These are phyloP conservation scores for Varecia variegata DNA, from an alignment of 2,797 vertebrate genomes.

Conservation along the genomic window DNA sequence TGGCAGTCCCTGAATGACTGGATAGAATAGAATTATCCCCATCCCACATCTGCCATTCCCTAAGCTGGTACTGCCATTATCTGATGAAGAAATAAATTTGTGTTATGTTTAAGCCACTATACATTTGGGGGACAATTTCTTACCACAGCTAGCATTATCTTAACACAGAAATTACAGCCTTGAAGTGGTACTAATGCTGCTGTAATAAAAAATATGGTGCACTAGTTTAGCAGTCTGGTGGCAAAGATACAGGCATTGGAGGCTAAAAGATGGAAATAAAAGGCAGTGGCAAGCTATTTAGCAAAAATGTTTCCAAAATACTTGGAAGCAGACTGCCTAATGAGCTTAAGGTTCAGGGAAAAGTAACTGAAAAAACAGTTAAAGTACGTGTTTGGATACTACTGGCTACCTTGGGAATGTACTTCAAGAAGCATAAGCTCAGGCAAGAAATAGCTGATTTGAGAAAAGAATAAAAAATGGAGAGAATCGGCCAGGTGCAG, in stretches of 20 bases:
- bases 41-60: not conserved
- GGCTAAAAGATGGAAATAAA: not conserved
- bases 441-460: not conserved
- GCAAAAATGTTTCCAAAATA: not conserved
- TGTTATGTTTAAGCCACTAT: conserved; percentile 21
- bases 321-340: not conserved
- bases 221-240: not conserved
- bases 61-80: not conserved
- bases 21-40: not conserved
- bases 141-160: not conserved
- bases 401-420: not conserved
- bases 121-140: not conserved
- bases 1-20: not conserved
- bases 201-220: not conserved
- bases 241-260: not conserved
- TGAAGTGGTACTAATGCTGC: conserved; percentile 5
- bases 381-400: not conserved
- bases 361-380: not conserved
- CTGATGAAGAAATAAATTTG: not conserved
- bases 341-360: not conserved
- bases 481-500: too few species aligned
- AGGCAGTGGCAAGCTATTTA: not conserved
- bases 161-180: conserved; percentile 3
- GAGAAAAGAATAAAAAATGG: not conserved
- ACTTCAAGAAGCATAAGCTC: conserved; percentile 20